Evolutionary conservation across 92 coral and sea anemone species (phyloP), one percentile per base, ranked within the genome.

Genomic region (Porites divaricata): DNA sequence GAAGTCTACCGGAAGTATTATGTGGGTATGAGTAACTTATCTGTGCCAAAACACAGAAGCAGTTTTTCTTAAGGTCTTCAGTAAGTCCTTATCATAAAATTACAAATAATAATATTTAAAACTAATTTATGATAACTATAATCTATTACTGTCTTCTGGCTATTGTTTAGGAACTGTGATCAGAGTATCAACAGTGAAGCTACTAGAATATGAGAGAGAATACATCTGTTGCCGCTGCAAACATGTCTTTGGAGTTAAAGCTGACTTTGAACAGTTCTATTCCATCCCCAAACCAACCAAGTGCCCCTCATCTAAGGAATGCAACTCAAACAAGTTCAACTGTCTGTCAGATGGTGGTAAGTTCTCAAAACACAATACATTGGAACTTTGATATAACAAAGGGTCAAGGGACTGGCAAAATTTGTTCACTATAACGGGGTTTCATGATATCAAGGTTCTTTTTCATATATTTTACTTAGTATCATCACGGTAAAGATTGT

Each of bases 221-320:
- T 96, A 86, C 81, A 89, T 95, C 67, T 96, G 99, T 76, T 67
- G 70, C 26, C 90, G 91, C 58, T 96, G 99, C 89, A 96, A 92
- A 79, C 91, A 92, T 80, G 91, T 92, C 78, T 96, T 96, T 89
- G 78, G 89, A 51, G 93, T 89, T 48, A 88, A 92, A 73, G 99
- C 97, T 56, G 98, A 96, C 72, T 95, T 96, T 86, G 99, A 95
- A 79, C 98, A 96, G 83, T 88, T 89, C 59, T 95, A 95, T 83
- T 86, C 88, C 70, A 92, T 96, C 65, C 96, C 96, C n/a, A 96
- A 96, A 79, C 99, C 99, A 75, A 68, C 83, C 51, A 80, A 68
- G 57, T 96, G 99, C 70, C 99, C 97, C 19, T 78, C 98, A 61
- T 81, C 93, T 21, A 87, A 93, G 16, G 94, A 87, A 67, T 96